A percentile compares a stretch with the other conserved stretches of the same genome.
Evolutionary conservation across 2,113 vertebrate species (phyloP).

Genomic region (Butorides virescens): DNA sequence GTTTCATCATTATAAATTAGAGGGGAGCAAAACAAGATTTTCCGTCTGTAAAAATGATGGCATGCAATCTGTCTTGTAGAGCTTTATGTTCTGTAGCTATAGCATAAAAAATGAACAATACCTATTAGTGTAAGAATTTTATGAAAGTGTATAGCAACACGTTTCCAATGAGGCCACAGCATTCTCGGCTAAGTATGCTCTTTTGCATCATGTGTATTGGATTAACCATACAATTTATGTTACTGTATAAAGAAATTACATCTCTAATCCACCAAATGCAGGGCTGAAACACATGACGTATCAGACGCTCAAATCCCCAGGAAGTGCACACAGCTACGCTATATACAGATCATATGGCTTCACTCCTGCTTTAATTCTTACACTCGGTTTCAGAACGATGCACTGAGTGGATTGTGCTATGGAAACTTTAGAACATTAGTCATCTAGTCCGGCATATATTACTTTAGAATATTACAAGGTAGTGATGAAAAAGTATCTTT

Average conservation of each 20-base stretch:
- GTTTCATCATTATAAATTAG: not conserved
- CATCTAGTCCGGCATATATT: constrained; percentile 21
- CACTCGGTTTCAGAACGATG: not conserved
- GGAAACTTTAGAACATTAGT: constrained; percentile 21
- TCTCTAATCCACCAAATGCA: constrained; percentile 10
- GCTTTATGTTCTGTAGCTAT: not conserved
- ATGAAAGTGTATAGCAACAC: not conserved
- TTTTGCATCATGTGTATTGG: constrained; percentile 13
- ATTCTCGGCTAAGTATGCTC: not conserved
- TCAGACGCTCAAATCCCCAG: not conserved
- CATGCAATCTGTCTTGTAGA: not conserved
- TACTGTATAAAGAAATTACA: constrained; percentile 31
- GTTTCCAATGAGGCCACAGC: not conserved
- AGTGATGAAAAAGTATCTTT: constrained; percentile 33
- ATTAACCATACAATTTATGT: constrained; percentile 35
- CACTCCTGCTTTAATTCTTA: constrained; percentile 28
- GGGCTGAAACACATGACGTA: constrained; percentile 6
- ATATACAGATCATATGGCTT: not conserved
- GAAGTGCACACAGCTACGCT: not conserved
- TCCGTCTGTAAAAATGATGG: not conserved
- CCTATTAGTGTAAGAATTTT: not conserved
- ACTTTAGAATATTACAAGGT: constrained; percentile 35
- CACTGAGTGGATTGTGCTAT: not conserved
- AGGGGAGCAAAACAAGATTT: not conserved
- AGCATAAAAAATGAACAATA: not conserved